phyloP scores from a whole-genome alignment of 2,113 vertebrate species.

The Condylura cristata region DNA sequence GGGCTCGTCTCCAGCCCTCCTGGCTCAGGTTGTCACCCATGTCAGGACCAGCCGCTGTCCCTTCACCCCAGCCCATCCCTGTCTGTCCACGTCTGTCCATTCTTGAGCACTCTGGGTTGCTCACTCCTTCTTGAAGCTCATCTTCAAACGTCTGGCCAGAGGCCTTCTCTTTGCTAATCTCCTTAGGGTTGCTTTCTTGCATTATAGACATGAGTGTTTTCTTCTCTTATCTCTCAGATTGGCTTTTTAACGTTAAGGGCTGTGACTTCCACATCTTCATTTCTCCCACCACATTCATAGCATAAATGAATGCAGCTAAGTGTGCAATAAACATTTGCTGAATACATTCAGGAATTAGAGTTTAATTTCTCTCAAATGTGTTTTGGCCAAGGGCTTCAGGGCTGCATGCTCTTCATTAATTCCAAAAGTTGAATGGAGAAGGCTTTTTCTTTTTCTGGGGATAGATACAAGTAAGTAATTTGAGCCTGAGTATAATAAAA shows the following conservation, averaged over 20 bases:
- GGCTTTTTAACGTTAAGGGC: neutral
- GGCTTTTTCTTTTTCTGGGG: conserved; percentile 23
- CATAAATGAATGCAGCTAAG: neutral
- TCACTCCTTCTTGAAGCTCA: neutral
- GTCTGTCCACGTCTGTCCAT: rapidly evolving
- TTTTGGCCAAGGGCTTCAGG: neutral
- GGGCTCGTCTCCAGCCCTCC: neutral
- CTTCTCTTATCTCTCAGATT: neutral
- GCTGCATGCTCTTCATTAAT: neutral
- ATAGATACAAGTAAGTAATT: neutral
- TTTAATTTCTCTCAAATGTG: neutral
- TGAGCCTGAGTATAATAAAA: neutral
- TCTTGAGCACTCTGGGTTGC: neutral
- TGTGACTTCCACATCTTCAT: neutral
- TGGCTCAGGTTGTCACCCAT: neutral
- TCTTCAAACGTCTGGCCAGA: neutral
- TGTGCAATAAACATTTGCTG: neutral
- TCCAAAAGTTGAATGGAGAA: neutral
- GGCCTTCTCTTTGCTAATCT: neutral
- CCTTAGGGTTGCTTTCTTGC: neutral
- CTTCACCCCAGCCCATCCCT: rapidly evolving
- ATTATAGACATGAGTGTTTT: neutral
- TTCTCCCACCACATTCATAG: neutral
- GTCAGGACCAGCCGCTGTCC: neutral
- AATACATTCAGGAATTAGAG: neutral